phyloP scores from a whole-genome alignment of 1,140 invertebrate species.

The Delia radicum region DNA sequence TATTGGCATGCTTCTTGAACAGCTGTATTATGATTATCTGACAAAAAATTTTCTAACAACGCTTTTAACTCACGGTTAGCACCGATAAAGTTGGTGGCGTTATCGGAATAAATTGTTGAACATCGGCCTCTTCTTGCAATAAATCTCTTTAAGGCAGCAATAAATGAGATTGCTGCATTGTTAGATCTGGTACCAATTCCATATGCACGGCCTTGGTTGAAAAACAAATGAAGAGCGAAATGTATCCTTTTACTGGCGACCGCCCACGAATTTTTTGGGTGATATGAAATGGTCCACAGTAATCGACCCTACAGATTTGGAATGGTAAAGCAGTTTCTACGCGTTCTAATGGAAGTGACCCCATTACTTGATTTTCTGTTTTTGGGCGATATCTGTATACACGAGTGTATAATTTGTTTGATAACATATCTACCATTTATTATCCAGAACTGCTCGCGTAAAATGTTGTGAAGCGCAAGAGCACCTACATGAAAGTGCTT shows the following conservation, averaged over 20 bases:
- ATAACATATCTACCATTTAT: not conserved
- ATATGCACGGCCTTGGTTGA: slow-evolving; percentile 20
- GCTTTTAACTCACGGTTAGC: slow-evolving; percentile 35
- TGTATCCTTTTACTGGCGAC: not conserved
- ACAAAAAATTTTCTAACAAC: not conserved
- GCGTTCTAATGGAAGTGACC: not conserved
- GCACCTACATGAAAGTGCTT: not conserved
- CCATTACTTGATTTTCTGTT: not conserved
- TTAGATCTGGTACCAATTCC: slow-evolving; percentile 31
- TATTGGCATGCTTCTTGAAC: not conserved
- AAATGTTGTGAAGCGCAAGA: not conserved
- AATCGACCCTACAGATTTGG: not conserved
- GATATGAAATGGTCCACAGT: not conserved
- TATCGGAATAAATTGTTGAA: slow-evolving; percentile 42
- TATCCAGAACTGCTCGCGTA: not conserved
- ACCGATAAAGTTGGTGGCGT: slow-evolving; percentile 51
- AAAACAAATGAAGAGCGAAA: slow-evolving; percentile 29
- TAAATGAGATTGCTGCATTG: slow-evolving; percentile 40
- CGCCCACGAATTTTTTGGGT: not conserved
- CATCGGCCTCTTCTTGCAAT: not conserved
- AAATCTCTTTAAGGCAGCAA: slow-evolving; percentile 46
- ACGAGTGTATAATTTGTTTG: not conserved
- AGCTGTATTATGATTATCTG: not conserved
- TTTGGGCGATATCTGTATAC: not conserved
- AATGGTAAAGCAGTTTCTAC: not conserved